Evolutionary conservation across 2,797 vertebrate genomes (phyloP), one percentile per base, ranked within the genome.

Genomic region (Sparidentex hasta): DNA sequence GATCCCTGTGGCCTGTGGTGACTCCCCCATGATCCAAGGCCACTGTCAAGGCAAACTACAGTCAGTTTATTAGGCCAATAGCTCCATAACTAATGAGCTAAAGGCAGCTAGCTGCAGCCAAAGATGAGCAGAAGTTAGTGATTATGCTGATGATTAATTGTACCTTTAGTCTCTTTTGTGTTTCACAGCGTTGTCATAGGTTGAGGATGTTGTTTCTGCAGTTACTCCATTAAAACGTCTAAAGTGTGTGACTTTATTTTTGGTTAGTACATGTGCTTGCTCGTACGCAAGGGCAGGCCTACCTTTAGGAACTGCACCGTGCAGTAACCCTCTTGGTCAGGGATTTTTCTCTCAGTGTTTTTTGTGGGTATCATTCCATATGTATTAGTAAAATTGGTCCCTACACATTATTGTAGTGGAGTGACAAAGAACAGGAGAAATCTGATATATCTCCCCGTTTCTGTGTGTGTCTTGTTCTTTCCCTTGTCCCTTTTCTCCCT

Each of bases 351-450:
- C 90, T 88, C 84, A 81, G 82, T 91, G 86, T 91, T 93, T 91
- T 91, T 92, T 92, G 88, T 86, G 82, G 86, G 82, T 92, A 92
- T 94, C 90, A 91, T 94, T 92, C 87, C 87, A 91, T 88, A 88
- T 93, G 88, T 90, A 94, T 94, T 94, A 83, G 4, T 4, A 27
- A 97, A 97, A 96, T 96, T 93, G 93, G 92, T 91, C 89, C 91
- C 88, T 93, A 94, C 94, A 95, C 94, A 97, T 97, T 96, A 96
- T 93, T 95, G 93, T 96, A 97, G 97, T 97, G 95, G 95, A 96
- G 94, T 95, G 95, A 95, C 94, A 96, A 95, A 96, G 96, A 96
- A 95, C 94, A 95, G 84, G 89, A 93, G 96, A 95, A 96, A 97
- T 94, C 88, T 89, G 95, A 97, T 96, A 92, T 77, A 55, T 90